phyloP scores from a whole-genome alignment of 2,888 invertebrate genomes.

The Melipona beecheii region DNA sequence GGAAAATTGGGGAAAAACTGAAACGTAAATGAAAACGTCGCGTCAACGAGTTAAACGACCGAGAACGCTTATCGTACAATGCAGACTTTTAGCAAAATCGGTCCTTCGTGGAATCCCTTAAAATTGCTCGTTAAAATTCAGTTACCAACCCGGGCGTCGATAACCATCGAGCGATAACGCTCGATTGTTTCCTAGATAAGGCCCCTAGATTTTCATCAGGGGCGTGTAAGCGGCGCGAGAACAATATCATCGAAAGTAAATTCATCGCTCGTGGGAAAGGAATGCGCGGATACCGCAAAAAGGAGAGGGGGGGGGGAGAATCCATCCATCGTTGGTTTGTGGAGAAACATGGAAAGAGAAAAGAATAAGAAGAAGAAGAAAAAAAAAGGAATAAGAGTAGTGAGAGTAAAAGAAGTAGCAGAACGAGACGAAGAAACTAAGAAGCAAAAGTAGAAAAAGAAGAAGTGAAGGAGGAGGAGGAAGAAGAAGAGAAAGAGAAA shows the following conservation, averaged over 20 bases:
- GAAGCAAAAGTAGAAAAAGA: slow-evolving; percentile 44
- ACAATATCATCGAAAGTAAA: slow-evolving; percentile 73
- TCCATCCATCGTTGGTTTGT: slow-evolving; percentile 21
- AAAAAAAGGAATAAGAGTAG: background rate
- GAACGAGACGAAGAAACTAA: slow-evolving; percentile 21
- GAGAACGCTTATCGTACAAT: background rate
- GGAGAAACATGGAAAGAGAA: slow-evolving; percentile 13
- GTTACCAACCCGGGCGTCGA: slow-evolving; percentile 22
- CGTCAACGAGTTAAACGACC: background rate
- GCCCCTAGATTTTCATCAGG: slow-evolving; percentile 59
- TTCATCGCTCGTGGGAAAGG: slow-evolving; percentile 75
- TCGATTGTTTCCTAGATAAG: slow-evolving; percentile 34
- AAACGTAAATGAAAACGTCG: background rate
- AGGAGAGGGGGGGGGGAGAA: slow-evolving; percentile 8
- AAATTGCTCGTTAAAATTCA: slow-evolving; percentile 56
- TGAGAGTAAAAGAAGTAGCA: slow-evolving; percentile 14
- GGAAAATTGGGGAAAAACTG: no score
- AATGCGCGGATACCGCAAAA: slow-evolving; percentile 60
- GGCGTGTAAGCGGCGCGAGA: slow-evolving; percentile 38
- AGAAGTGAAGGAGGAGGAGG: slow-evolving; percentile 28
- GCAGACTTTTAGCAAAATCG: background rate
- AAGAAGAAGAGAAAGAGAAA: slow-evolving; percentile 4
- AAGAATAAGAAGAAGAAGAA: slow-evolving; percentile 7
- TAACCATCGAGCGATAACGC: slow-evolving; percentile 45
- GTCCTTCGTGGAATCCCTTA: background rate